Base-by-base conservation (phyloP, 2,888 invertebrate genomes). In the Sarcophaga rosellei region DNA sequence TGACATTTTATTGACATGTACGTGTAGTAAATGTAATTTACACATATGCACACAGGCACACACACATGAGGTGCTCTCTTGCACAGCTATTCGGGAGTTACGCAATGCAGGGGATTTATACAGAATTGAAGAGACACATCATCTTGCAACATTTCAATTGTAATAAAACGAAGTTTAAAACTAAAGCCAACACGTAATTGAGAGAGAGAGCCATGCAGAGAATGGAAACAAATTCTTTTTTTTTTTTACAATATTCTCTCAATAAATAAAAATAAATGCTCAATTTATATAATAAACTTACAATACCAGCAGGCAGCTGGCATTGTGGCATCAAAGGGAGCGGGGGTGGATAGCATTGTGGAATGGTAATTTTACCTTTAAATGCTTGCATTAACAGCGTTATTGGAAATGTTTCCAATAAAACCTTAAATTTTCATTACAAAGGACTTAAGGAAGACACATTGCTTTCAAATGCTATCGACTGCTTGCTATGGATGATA, bases 361-460 rank as follows among this genome's bases (percentile, higher is more conserved):
- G 35, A 62, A 23, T 59, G 21, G 21, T 65, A 70, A 53, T 63
- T 59, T 21, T 47, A 68, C 12, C 44, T 23, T 78, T 62, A 57
- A 45, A 25, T 47, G 35, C 6, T 35, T 35, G 6, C 35, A 35
- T 6, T 35, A 6, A 35, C 1, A 6, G 35, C 35, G 5, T 35
- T 35, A 35, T 35, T 35, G 35, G 35, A 20, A 70, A 59, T n/a
- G 59, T 45, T 79, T 72, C 65, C 72, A 65, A 72, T 65, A 75
- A 84, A 84, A 75, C 63, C 81, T 84, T 84, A 84, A 86, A 86
- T 86, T 84, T 81, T 78, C 77, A 86, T 86, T 86, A 78, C 45
- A 66, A 70, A 78, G 78, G 86, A 84, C 81, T 86, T 84, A 84
- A 86, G 78, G 75, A 65, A 72, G 69, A 84, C 81, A 47, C 12